Conservation (phyloP, 2,113 vertebrate genomes). For the Globicephala melas region DNA sequence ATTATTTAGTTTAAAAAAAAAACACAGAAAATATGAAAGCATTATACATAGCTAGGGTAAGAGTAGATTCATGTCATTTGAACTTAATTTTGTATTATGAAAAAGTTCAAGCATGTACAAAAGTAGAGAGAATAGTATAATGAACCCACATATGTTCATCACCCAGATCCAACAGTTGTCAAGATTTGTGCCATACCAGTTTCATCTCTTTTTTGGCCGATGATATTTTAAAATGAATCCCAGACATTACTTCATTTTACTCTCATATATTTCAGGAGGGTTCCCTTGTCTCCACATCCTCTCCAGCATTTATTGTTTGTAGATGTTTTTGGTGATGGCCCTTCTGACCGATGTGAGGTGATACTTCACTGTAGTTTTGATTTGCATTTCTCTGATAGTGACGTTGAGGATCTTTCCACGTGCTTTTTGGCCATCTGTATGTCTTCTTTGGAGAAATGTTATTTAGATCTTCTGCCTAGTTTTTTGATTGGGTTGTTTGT, state of each 20-base stretch:
- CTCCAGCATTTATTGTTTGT: neutral
- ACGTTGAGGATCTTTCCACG: no score
- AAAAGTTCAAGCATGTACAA: neutral
- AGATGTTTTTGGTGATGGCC: no score
- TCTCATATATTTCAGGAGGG: neutral
- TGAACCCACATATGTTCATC: neutral
- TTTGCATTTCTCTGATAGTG: no score
- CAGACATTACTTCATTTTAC: neutral
- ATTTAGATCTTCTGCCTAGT: no score
- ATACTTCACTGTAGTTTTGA: no score
- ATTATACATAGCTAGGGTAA: neutral
- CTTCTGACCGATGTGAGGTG: no score
- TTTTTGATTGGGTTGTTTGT: no score
- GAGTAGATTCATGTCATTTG: neutral
- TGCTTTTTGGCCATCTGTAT: no score
- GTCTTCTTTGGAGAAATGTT: no score
- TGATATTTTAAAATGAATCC: conserved; percentile 13
- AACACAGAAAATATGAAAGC: neutral
- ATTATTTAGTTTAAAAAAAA: neutral
- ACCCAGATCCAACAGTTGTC: neutral
- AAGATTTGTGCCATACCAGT: neutral
- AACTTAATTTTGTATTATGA: conserved; percentile 20
- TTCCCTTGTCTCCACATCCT: neutral
- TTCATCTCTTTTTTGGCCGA: neutral
- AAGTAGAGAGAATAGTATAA: neutral